Conservation (phyloP, 2,113 vertebrate species). For the Condylura cristata region DNA sequence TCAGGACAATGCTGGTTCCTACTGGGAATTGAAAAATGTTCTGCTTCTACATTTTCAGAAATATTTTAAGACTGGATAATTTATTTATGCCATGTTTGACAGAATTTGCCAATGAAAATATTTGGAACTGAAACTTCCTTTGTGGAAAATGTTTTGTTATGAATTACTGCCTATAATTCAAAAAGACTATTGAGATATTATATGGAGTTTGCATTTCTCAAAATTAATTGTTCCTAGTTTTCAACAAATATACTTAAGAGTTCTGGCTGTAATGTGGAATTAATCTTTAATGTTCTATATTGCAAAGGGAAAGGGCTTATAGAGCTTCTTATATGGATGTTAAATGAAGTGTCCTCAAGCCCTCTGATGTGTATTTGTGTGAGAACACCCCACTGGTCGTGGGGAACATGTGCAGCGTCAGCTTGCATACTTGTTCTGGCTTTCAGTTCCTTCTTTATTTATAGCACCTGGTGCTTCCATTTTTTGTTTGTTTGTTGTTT, state of each 20-base stretch:
- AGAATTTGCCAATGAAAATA: neutral
- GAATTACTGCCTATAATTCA: neutral
- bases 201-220: neutral
- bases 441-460: neutral
- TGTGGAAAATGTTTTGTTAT: neutral
- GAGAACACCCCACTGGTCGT: neutral
- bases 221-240: neutral
- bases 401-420: neutral
- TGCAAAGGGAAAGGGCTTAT: neutral
- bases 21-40: neutral
- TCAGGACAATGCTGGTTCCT: neutral
- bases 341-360: neutral
- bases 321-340: neutral
- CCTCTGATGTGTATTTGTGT: neutral
- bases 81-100: neutral
- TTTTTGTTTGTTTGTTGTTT: neutral
- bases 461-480: neutral
- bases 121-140: neutral
- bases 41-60: neutral
- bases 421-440: neutral
- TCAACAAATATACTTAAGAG: neutral
- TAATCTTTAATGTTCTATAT: neutral
- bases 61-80: neutral
- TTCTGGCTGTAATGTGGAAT: neutral
- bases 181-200: neutral